Conservation (phyloP, 2,888 invertebrate species). For the Aradus depressus region DNA sequence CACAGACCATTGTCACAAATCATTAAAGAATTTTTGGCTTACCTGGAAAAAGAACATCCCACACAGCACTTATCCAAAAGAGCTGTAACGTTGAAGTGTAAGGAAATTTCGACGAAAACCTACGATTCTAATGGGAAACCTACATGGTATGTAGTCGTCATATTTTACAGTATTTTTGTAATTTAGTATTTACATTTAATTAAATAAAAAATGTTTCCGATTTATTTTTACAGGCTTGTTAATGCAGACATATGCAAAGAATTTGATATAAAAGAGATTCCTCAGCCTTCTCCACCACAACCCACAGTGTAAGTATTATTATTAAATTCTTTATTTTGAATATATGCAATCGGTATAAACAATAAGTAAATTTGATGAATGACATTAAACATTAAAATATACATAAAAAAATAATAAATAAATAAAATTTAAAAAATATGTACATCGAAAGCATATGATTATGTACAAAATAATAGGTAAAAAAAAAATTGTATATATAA, state of each 20-base stretch:
- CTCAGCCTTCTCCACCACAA: not conserved
- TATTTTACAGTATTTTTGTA: no score
- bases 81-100: slow-evolving; percentile 18
- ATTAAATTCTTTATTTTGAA: no score
- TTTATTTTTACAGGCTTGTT: not conserved
- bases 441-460: no score
- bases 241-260: slow-evolving; percentile 4
- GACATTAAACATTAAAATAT: no score
- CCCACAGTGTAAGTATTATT: not conserved
- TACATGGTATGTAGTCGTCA: slow-evolving; percentile 18
- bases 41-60: slow-evolving; percentile 17
- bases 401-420: no score
- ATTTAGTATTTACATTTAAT: not conserved
- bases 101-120: slow-evolving; percentile 21
- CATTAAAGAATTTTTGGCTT: slow-evolving; percentile 13
- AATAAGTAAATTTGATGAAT: no score
- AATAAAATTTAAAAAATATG: no score
- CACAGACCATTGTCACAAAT: slow-evolving; percentile 7
- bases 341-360: no score
- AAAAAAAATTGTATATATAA: no score
- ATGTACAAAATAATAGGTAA: no score
- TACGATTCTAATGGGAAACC: slow-evolving; percentile 13
- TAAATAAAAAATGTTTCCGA: not conserved
- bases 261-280: slow-evolving; percentile 4
- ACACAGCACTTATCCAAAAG: slow-evolving; percentile 15